Conservation (phyloP, 2,888 invertebrate species). For the Drosophila monieri region DNA sequence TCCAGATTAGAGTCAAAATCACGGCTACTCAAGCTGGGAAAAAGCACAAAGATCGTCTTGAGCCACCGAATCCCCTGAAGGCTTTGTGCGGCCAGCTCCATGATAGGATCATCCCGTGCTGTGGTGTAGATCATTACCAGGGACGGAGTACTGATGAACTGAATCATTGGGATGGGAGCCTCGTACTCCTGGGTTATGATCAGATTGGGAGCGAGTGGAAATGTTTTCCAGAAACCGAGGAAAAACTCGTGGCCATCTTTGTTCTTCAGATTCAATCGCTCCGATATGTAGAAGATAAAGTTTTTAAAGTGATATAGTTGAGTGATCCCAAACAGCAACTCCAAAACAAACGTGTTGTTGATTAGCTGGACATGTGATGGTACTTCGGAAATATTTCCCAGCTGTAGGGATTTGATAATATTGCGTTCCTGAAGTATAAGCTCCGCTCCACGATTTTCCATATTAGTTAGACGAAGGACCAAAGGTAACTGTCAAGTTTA, state of each 20-base stretch:
- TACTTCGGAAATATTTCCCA: slow-evolving; percentile 5
- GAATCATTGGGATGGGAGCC: slow-evolving; percentile 41
- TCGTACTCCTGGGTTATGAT: slow-evolving; percentile 47
- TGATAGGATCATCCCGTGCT: slow-evolving; percentile 63
- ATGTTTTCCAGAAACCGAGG: slow-evolving; percentile 50
- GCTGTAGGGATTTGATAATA: background rate
- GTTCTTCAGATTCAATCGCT: slow-evolving; percentile 54
- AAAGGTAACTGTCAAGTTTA: slow-evolving; percentile 49
- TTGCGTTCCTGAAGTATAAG: slow-evolving; percentile 45
- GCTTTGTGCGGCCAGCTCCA: slow-evolving; percentile 68
- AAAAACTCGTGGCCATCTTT: slow-evolving; percentile 53
- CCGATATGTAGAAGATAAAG: slow-evolving; percentile 74
- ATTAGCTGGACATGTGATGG: slow-evolving; percentile 23
- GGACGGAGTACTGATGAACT: slow-evolving; percentile 67
- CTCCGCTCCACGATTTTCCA: slow-evolving; percentile 48
- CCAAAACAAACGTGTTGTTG: slow-evolving; percentile 55
- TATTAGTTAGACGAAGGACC: slow-evolving; percentile 42
- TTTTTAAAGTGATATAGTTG: slow-evolving; percentile 64
- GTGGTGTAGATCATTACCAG: slow-evolving; percentile 73
- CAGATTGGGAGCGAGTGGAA: slow-evolving; percentile 60
- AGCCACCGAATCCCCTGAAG: slow-evolving; percentile 61
- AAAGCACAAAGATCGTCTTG: slow-evolving; percentile 72
- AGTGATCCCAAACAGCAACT: slow-evolving; percentile 58
- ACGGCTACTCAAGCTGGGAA: slow-evolving; percentile 47
- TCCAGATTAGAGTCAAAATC: slow-evolving; percentile 37